Evolutionary conservation across 2,113 vertebrate species (phyloP).

Genomic region (Trachemys scripta): DNA sequence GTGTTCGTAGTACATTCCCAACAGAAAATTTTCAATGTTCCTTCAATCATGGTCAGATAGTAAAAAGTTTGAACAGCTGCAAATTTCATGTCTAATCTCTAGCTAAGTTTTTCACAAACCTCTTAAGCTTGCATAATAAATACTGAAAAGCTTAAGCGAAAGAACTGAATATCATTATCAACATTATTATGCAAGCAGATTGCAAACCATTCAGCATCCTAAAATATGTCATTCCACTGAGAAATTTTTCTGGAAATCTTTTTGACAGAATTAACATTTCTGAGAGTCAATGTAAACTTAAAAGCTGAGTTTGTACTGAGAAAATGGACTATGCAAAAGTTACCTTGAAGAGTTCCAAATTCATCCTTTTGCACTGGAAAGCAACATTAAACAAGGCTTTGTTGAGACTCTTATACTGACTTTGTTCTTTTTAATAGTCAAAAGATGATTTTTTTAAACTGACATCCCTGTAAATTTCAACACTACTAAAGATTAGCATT

Average conservation of each 20-base stretch:
- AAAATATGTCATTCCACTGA: conserved; percentile 40
- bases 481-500: neutral
- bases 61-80: conserved; percentile 65
- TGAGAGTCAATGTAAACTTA: rapidly evolving
- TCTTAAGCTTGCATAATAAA: conserved; percentile 53
- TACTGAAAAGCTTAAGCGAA: conserved; percentile 53
- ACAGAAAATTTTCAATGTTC: conserved; percentile 26
- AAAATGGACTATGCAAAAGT: neutral
- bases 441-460: neutral
- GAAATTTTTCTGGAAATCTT: conserved; percentile 1
- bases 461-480: neutral
- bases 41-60: conserved; percentile 12
- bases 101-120: conserved; percentile 8
- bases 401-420: neutral
- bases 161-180: conserved; percentile 39
- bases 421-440: neutral
- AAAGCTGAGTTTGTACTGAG: rapidly evolving
- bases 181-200: neutral
- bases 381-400: neutral
- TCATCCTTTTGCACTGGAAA: rapidly evolving
- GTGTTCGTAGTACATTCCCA: conserved; percentile 4
- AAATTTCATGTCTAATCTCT: conserved; percentile 27
- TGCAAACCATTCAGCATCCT: conserved; percentile 26
- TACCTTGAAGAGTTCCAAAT: neutral
- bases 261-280: neutral